phyloP scores from a whole-genome alignment of 1,140 invertebrate genomes.

The Hylyphantes graminicola region DNA sequence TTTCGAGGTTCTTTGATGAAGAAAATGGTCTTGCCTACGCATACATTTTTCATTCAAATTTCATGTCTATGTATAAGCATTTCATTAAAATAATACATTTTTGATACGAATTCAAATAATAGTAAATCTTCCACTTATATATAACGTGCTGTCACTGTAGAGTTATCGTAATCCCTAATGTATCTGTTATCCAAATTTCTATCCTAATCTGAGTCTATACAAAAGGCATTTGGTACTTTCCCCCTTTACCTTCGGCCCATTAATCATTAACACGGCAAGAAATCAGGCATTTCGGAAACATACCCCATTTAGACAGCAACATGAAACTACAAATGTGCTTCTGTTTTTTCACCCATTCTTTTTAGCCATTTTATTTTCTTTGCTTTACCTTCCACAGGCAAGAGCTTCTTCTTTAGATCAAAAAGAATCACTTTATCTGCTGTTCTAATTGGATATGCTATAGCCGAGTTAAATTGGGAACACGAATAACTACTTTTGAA shows the following conservation, averaged over 20 bases:
- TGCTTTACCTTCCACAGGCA: slow-evolving; percentile 25
- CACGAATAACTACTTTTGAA: slow-evolving; percentile 58
- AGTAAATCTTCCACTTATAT: too few species aligned
- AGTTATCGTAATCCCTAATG: too few species aligned
- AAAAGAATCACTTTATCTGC: slow-evolving; percentile 55
- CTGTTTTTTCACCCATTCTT: slow-evolving; percentile 36
- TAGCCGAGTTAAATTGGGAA: slow-evolving; percentile 51
- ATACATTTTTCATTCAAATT: too few species aligned
- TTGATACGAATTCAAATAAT: too few species aligned
- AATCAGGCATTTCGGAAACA: slow-evolving; percentile 58
- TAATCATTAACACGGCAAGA: slow-evolving; percentile 54
- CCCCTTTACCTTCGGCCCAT: slow-evolving; percentile 33
- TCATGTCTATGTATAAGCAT: too few species aligned
- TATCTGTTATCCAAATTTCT: not conserved
- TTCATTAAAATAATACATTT: too few species aligned
- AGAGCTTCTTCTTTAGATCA: slow-evolving; percentile 35
- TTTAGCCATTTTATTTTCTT: slow-evolving; percentile 34
- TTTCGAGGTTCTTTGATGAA: too few species aligned
- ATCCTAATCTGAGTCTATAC: not conserved
- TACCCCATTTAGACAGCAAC: slow-evolving; percentile 56
- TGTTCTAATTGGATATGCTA: slow-evolving; percentile 48
- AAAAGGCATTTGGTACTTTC: slow-evolving; percentile 20
- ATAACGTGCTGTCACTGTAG: too few species aligned
- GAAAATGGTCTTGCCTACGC: too few species aligned
- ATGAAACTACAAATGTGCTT: slow-evolving; percentile 42